Evolutionary conservation across 1,140 invertebrate genomes (phyloP).

Genomic region (Campoletis sonorensis): DNA sequence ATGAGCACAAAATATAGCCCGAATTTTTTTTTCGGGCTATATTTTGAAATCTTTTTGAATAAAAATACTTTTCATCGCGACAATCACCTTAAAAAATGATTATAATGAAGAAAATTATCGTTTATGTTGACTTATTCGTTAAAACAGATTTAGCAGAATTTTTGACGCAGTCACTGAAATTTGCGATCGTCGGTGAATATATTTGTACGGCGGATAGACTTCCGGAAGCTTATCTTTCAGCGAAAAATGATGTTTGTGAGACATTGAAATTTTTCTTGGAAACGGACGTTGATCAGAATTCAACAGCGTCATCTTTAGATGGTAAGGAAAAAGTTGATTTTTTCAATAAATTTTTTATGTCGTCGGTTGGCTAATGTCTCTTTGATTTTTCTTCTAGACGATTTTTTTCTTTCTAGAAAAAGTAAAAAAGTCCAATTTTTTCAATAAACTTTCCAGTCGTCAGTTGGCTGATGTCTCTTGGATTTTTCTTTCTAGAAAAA

Average conservation of each 20-base stretch:
- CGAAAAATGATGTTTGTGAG: slow-evolving; percentile 44
- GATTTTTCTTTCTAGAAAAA: no score
- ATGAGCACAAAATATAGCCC: no score
- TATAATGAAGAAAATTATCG: not conserved
- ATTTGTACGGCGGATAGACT: slow-evolving; percentile 48
- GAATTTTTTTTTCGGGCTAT: no score
- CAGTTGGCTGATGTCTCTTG: no score
- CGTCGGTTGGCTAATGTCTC: no score
- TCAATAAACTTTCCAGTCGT: no score
- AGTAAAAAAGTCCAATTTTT: no score
- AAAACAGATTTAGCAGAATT: slow-evolving; percentile 55
- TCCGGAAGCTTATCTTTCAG: slow-evolving; percentile 42
- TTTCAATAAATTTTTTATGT: no score
- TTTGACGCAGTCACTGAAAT: slow-evolving; percentile 54
- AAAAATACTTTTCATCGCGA: not conserved
- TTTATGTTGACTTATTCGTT: not conserved
- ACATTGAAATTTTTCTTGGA: slow-evolving; percentile 44
- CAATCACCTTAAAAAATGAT: not conserved
- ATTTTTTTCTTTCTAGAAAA: no score
- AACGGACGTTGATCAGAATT: slow-evolving; percentile 11
- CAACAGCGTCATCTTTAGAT: slow-evolving; percentile 14
- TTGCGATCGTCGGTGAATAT: slow-evolving; percentile 50
- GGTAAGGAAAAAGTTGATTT: slow-evolving; percentile 16
- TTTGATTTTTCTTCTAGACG: no score
- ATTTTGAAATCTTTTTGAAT: not conserved